phyloP scores from a whole-genome alignment of 2,797 vertebrate genomes.

The Melanotaenia nigrans region DNA sequence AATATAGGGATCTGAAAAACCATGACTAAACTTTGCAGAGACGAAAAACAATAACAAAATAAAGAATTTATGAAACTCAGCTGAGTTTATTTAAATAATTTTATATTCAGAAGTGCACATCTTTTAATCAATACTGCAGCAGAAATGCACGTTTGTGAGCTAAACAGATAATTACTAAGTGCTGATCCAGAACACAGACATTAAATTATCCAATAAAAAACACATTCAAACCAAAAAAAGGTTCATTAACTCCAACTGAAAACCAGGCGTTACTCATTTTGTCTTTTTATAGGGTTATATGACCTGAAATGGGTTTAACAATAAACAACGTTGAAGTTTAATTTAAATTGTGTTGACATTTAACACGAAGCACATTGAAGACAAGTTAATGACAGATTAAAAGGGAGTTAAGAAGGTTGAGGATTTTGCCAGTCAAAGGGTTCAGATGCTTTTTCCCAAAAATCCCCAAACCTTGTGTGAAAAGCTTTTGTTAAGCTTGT shows the following conservation, averaged over 20 bases:
- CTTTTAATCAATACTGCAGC: neutral
- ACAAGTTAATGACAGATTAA: conserved; percentile 9
- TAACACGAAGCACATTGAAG: neutral
- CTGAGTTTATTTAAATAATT: neutral
- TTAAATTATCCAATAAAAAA: neutral
- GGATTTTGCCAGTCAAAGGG: conserved; percentile 10
- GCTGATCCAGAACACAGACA: neutral
- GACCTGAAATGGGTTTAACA: neutral
- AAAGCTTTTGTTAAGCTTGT: conserved; percentile 18
- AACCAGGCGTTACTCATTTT: neutral
- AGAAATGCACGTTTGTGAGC: neutral
- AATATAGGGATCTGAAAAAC: neutral
- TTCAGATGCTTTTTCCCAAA: conserved; percentile 2
- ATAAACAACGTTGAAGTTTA: neutral
- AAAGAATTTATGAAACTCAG: neutral
- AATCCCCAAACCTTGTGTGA: neutral
- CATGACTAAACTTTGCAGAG: neutral
- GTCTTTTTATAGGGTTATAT: neutral
- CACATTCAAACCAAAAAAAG: neutral
- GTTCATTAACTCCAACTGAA: neutral
- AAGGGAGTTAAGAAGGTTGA: neutral
- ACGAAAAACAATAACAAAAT: no score
- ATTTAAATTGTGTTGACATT: conserved; percentile 8
- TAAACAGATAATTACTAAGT: neutral
- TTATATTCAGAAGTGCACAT: neutral